Percentiles rank a stretch among this genome's conserved stretches.
These are phyloP conservation scores for Blastomussa wellsi DNA, from an alignment of 92 coral and sea anemone genomes.

Conservation along the genomic window DNA sequence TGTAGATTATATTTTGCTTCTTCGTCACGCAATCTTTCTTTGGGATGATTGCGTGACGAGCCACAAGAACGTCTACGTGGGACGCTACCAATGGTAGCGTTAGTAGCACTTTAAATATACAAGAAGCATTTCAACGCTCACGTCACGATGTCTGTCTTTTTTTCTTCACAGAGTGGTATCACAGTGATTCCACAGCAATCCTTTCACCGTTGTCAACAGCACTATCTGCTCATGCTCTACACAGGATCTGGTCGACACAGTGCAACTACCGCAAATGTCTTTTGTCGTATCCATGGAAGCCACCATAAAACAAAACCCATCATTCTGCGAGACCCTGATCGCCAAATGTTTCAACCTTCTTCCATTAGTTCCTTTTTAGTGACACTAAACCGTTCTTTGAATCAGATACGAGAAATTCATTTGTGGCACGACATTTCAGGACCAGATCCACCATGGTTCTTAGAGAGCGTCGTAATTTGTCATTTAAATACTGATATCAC, in stretches of 20 bases:
- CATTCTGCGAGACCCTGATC: conserved; percentile 72
- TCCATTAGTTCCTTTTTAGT: conserved; percentile 57
- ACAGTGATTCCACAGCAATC: conserved; percentile 72
- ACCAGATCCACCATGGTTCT: conserved; percentile 74
- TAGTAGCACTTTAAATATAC: too few species aligned
- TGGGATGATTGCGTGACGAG: too few species aligned
- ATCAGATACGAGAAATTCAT: conserved; percentile 60
- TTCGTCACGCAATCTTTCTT: too few species aligned
- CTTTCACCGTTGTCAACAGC: conserved; percentile 63
- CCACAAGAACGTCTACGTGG: too few species aligned
- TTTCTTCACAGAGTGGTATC: conserved; percentile 52
- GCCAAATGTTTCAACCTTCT: conserved; percentile 66
- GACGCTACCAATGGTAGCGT: too few species aligned
- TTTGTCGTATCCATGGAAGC: conserved; percentile 71
- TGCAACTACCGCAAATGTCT: conserved; percentile 74
- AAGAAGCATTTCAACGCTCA: not conserved
- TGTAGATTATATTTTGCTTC: too few species aligned
- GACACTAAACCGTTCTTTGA: conserved; percentile 60
- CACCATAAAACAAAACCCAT: conserved; percentile 66
- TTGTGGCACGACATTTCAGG: conserved; percentile 80
- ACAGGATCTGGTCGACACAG: conserved; percentile 78
- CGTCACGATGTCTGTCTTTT: not conserved
- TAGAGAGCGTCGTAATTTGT: conserved; percentile 64
- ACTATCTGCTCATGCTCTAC: conserved; percentile 71
- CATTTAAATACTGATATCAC: conserved; percentile 66